A percentile compares a stretch with the other conserved stretches of the same genome.
Conservation (phyloP, 2,797 vertebrate genomes). For the Botia almorhae region DNA sequence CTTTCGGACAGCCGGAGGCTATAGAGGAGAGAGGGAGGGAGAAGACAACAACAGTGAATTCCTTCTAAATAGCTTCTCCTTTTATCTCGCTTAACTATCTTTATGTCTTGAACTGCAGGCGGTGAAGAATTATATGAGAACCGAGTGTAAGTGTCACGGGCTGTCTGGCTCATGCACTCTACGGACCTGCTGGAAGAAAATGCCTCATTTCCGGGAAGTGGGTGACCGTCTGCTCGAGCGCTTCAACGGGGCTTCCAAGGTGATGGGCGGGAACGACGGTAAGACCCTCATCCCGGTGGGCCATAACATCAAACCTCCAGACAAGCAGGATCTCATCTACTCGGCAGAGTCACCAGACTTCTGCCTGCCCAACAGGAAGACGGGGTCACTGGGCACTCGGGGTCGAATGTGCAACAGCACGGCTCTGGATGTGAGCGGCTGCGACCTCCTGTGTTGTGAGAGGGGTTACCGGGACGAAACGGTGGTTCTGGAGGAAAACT, state of each 20-base stretch:
- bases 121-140: conserved; percentile 94
- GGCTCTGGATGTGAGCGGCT: conserved; percentile 94
- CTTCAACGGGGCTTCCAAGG: conserved; percentile 95
- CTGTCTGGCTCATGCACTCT: conserved; percentile 95
- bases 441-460: conserved; percentile 94
- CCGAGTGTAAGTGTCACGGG: conserved; percentile 97
- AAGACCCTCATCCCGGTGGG: conserved; percentile 94
- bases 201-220: conserved; percentile 95
- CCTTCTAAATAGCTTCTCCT: conserved; percentile 79
- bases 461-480: conserved; percentile 90
- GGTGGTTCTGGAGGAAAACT: conserved; percentile 94
- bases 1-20: conserved; percentile 79
- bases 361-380: conserved; percentile 93
- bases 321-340: conserved; percentile 95
- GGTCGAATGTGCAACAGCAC: conserved; percentile 95
- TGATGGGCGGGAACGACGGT: conserved; percentile 97
- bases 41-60: conserved; percentile 75
- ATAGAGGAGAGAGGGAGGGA: conserved; percentile 61
- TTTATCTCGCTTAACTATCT: conserved; percentile 82
- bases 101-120: conserved; percentile 78
- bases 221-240: conserved; percentile 92
- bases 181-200: conserved; percentile 97
- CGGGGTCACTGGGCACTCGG: conserved; percentile 90
- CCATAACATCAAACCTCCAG: conserved; percentile 93
- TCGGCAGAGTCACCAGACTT: conserved; percentile 96